Percentiles rank a stretch among this genome's conserved stretches.
phyloP scores from a whole-genome alignment of 2,797 vertebrate species.

The Streptopelia turtur region DNA sequence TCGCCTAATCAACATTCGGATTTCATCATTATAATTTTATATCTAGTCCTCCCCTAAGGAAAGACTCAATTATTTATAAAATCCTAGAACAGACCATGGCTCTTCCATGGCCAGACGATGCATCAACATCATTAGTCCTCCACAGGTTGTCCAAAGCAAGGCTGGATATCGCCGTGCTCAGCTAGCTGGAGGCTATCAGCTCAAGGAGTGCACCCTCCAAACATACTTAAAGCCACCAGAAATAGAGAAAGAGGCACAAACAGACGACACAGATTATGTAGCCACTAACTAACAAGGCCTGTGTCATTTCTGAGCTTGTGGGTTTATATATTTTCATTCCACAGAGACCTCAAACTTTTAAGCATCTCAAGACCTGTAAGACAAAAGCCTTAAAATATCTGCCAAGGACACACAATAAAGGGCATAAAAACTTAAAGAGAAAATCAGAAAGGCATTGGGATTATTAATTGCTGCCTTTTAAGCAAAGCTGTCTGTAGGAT shows the following conservation, averaged over 20 bases:
- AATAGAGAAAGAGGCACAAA: background rate
- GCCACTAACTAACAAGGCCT: background rate
- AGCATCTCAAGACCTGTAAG: background rate
- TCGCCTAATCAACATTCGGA: background rate
- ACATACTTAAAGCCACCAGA: background rate
- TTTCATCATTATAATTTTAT: background rate
- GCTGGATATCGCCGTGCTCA: background rate
- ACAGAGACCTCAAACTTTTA: slow-evolving; percentile 18
- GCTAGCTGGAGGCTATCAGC: background rate
- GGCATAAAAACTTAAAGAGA: slow-evolving; percentile 18
- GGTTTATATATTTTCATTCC: background rate
- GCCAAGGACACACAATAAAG: slow-evolving; percentile 10
- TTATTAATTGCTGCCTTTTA: slow-evolving; percentile 57
- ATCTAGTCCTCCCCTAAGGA: background rate
- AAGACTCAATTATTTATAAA: background rate
- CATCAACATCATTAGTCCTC: background rate
- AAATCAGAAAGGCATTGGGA: slow-evolving; percentile 1
- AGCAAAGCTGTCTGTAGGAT: slow-evolving; percentile 19
- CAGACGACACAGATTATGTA: background rate
- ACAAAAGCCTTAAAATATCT: slow-evolving; percentile 35
- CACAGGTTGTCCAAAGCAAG: background rate
- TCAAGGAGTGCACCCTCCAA: background rate
- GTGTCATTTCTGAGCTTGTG: background rate
- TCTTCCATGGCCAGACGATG: background rate
- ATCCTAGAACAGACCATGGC: background rate